These are phyloP conservation scores for Leptatherina wallacei DNA, from an alignment of 2,797 vertebrate species.

Conservation along the genomic window DNA sequence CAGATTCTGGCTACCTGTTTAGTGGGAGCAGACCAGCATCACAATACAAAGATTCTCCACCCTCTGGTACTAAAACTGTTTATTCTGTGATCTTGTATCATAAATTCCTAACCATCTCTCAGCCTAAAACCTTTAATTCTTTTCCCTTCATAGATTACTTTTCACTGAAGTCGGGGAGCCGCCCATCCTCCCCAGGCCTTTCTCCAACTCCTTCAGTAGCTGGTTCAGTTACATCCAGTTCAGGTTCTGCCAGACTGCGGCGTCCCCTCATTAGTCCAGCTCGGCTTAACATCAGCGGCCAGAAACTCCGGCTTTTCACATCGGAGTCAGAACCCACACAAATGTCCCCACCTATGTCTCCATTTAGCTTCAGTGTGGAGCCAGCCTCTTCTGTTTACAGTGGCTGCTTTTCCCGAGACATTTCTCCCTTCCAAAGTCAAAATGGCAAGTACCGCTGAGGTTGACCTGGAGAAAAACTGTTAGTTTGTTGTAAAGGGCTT, in stretches of 20 bases:
- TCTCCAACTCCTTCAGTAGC: slow-evolving; percentile 91
- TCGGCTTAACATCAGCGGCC: slow-evolving; percentile 90
- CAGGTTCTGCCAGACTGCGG: slow-evolving; percentile 87
- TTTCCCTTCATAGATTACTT: slow-evolving; percentile 86
- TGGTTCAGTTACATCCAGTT: slow-evolving; percentile 90
- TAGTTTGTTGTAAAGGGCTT: background rate
- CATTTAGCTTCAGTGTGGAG: slow-evolving; percentile 76
- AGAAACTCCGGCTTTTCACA: slow-evolving; percentile 88
- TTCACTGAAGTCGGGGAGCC: slow-evolving; percentile 87
- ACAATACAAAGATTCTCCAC: slow-evolving; percentile 84
- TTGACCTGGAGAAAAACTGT: background rate
- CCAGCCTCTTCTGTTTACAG: slow-evolving; percentile 63
- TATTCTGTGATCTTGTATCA: background rate
- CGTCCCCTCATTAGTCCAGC: slow-evolving; percentile 97
- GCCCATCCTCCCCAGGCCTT: slow-evolving; percentile 85
- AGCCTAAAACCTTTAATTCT: background rate
- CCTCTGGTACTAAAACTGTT: slow-evolving; percentile 83
- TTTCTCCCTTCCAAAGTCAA: slow-evolving; percentile 69
- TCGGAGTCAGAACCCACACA: slow-evolving; percentile 66
- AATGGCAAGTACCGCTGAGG: slow-evolving; percentile 60
- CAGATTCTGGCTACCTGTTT: slow-evolving; percentile 95
- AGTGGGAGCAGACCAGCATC: slow-evolving; percentile 92
- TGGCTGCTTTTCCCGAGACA: slow-evolving; percentile 73
- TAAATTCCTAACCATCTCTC: background rate
- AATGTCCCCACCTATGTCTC: slow-evolving; percentile 60